Base-by-base conservation (phyloP, 2,888 invertebrate species). In the Lepas anatifera region DNA sequence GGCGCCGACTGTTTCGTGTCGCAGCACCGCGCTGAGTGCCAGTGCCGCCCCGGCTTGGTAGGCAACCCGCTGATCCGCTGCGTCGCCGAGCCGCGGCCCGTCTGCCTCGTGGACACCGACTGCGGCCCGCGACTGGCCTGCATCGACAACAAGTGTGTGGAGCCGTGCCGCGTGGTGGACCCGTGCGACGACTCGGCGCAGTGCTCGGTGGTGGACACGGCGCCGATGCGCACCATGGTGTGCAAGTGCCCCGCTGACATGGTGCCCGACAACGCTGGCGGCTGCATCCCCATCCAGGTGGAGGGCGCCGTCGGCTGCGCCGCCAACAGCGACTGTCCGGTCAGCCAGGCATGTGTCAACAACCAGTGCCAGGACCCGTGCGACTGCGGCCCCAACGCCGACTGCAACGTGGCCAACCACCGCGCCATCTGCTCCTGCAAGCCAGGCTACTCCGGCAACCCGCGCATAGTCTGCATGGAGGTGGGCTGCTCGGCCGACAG, bases 161-260 rank as follows among this genome's bases (percentile, higher is more conserved):
- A 92, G 79, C 91, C 92, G 37, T 92, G 92, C 78, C 82, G 81
- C 22, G 86, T 85, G 27, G 48, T 73, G 18, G 70, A 74, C 66
- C 77, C 77, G 8, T 76, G 76, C 69, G 67, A 70, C 39, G 69
- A 69, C 67, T 71, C 74, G 27, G 73, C 75, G 18, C 71, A 73
- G 35, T 76, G 76, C 50, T 71, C 72, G 29, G 75, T 76, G n/a
- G 71, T 74, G 27, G 74, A 76, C 68, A 75, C 77, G 70, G 35
- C 73, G 71, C 74, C 76, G 25, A 73, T 76, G 73, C 73, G 75
- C 68, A 76, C 74, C 48, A 75, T 76, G 72, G 88, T 90, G 67
- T 94, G 93, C 78, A 89, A 90, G 71, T 93, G 93, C 76, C 90
- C 92, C 0, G 89, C 89, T 75, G 89, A 91, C 67, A 92, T 87